Conservation (phyloP, 2,113 vertebrate genomes). For the Pangasianodon gigas region DNA sequence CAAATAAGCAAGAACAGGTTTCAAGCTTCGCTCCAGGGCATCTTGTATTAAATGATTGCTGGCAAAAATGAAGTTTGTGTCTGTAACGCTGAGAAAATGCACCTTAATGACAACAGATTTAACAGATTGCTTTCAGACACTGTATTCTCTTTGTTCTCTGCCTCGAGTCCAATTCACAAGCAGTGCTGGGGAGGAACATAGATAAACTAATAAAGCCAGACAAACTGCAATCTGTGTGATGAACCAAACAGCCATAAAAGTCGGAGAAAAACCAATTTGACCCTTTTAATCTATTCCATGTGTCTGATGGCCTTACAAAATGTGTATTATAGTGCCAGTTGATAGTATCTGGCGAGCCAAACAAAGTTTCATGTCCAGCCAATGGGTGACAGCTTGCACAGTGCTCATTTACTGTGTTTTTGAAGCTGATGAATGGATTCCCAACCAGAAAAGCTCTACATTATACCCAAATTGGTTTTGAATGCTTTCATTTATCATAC, state of each 20-base stretch:
- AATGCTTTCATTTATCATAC: background rate
- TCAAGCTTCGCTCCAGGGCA: background rate
- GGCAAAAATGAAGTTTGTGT: background rate
- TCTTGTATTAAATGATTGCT: background rate
- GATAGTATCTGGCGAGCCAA: background rate
- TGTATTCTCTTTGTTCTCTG: background rate
- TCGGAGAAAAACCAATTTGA: background rate
- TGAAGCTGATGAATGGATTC: background rate
- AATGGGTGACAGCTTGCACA: no score
- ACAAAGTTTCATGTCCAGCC: background rate
- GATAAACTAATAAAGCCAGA: constrained; percentile 1
- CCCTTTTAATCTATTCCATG: background rate
- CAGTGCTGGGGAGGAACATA: background rate
- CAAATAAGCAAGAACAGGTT: background rate
- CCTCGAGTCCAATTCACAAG: background rate
- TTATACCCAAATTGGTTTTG: background rate
- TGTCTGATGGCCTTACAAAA: background rate
- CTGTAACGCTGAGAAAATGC: background rate
- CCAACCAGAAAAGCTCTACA: background rate
- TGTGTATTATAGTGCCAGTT: background rate
- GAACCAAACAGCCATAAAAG: background rate
- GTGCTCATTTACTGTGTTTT: background rate
- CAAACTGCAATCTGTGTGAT: constrained; percentile 7
- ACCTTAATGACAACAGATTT: constrained; percentile 16
- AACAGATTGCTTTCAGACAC: background rate